Evolutionary conservation across 64 coral and sea anemone genomes (phyloP).

Genomic region (Trachythela sp.): DNA sequence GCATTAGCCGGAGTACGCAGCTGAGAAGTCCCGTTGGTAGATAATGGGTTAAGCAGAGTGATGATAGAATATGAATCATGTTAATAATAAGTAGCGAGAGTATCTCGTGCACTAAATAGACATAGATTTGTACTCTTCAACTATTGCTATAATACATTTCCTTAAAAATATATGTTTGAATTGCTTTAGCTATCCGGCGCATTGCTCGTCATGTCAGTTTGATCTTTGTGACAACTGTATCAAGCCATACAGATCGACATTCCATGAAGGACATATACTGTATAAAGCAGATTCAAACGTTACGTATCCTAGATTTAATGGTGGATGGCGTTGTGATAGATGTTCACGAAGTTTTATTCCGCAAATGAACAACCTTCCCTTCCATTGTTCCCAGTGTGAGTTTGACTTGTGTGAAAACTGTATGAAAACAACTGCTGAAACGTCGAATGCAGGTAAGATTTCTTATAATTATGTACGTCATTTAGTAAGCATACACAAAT

Average conservation of each 20-base stretch:
- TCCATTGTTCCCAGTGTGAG: background rate
- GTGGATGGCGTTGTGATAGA: conserved; percentile 10
- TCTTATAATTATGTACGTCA: no score
- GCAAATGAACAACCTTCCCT: background rate
- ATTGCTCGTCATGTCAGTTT: background rate
- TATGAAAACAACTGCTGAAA: background rate
- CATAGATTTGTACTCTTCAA: background rate
- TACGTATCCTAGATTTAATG: background rate
- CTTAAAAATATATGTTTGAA: background rate
- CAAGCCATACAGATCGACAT: background rate
- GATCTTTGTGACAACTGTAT: conserved; percentile 12
- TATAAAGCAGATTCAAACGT: background rate
- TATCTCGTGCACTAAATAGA: no score
- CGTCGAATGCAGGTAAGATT: background rate
- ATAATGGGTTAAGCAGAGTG: no score
- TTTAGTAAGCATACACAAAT: no score
- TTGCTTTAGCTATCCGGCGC: background rate
- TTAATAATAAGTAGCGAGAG: no score
- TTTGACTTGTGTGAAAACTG: conserved; percentile 13
- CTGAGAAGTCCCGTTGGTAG: no score
- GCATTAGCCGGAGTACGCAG: no score
- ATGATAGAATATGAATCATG: no score
- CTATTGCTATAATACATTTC: background rate
- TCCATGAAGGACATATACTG: background rate
- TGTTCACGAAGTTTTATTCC: background rate